Conservation (phyloP, 2,888 invertebrate genomes). For the Agrenia bidenticulata region DNA sequence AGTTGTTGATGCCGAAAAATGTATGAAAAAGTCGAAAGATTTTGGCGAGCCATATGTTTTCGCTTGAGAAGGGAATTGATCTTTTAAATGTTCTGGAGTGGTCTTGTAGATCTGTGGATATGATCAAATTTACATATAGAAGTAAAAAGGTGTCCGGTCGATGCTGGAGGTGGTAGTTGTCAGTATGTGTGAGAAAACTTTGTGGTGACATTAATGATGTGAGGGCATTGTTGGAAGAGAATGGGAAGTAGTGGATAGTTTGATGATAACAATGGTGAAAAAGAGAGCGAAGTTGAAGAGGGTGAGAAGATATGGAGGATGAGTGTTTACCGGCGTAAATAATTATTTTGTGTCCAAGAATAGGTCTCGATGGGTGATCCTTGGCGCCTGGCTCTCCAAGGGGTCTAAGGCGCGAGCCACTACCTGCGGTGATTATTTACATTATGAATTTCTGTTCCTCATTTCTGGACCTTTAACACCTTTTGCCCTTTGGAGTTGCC, state of each 20-base stretch:
- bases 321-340: slow-evolving; percentile 44
- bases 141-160: too few relatives aligned
- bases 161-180: slow-evolving; percentile 4
- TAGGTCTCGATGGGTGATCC: slow-evolving; percentile 46
- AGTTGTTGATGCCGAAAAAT: too few relatives aligned
- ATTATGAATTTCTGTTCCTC: slow-evolving; percentile 28
- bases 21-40: too few relatives aligned
- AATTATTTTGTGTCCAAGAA: slow-evolving; percentile 41
- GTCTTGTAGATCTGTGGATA: too few relatives aligned
- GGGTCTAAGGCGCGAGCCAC: slow-evolving; percentile 47
- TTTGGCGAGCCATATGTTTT: too few relatives aligned
- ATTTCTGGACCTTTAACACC: slow-evolving; percentile 37
- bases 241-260: not conserved
- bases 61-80: too few relatives aligned
- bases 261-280: slow-evolving; percentile 27
- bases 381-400: slow-evolving; percentile 39
- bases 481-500: slow-evolving; percentile 16
- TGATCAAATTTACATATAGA: too few relatives aligned
- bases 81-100: too few relatives aligned
- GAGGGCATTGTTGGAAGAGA: not conserved
- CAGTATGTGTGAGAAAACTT: slow-evolving; percentile 1
- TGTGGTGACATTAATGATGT: slow-evolving; percentile 7
- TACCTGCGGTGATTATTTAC: slow-evolving; percentile 48
- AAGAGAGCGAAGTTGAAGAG: not conserved
- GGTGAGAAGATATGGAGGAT: slow-evolving; percentile 32